Evolutionary conservation across 2,888 invertebrate species (phyloP).

Genomic region (Seira musarum): DNA sequence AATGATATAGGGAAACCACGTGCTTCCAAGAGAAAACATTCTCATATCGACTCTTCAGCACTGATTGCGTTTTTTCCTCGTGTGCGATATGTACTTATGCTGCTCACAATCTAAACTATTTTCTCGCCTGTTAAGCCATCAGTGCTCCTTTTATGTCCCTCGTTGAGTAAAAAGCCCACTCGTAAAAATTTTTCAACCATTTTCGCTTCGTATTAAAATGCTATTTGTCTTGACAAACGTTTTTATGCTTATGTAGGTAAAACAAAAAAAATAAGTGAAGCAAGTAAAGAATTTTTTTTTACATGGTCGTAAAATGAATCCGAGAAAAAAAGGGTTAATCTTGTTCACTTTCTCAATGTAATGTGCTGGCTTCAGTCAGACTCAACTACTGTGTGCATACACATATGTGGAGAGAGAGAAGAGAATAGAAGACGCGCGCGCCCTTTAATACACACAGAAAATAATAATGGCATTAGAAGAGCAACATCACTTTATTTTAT

Average conservation of each 20-base stretch:
- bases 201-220: slow-evolving; percentile 44
- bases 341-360: slow-evolving; percentile 4
- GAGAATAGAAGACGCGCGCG: too few species aligned
- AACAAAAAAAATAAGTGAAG: background rate
- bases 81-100: too few species aligned
- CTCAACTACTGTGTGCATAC: background rate
- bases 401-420: too few species aligned
- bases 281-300: slow-evolving; percentile 11
- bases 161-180: background rate
- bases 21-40: background rate
- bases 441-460: too few species aligned
- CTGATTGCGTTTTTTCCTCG: background rate
- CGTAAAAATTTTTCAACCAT: slow-evolving; percentile 37
- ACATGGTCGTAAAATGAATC: slow-evolving; percentile 28
- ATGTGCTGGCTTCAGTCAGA: background rate
- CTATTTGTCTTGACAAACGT: slow-evolving; percentile 41
- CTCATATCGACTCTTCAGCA: background rate
- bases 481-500: slow-evolving; percentile 10
- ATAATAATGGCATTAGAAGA: background rate
- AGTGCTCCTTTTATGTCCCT: background rate
- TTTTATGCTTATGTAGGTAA: slow-evolving; percentile 22
- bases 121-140: background rate
- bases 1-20: background rate
- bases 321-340: slow-evolving; percentile 36
- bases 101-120: too few species aligned